phyloP scores from a whole-genome alignment of 2,113 vertebrate species.

The Myotis davidii region DNA sequence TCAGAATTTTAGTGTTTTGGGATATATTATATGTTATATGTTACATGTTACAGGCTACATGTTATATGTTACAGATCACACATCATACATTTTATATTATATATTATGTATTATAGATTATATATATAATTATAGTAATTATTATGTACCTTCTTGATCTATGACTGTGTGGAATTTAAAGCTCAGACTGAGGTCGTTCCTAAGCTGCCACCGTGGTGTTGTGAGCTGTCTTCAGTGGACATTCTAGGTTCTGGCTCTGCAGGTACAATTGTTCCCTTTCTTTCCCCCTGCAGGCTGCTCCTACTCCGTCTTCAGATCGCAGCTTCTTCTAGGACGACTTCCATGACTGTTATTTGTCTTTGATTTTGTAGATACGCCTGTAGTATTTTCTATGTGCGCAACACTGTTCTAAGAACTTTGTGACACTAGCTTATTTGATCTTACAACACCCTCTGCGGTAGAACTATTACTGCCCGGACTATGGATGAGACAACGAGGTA shows the following conservation, averaged over 20 bases:
- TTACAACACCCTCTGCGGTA: neutral
- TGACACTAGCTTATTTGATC: neutral
- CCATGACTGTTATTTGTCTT: neutral
- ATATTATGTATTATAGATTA: neutral
- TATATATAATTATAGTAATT: neutral
- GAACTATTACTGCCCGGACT: neutral
- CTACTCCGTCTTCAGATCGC: neutral
- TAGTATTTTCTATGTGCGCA: neutral
- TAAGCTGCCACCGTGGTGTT: neutral
- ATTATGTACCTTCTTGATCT: neutral
- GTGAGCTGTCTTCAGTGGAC: neutral
- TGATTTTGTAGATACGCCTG: neutral
- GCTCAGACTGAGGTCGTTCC: neutral
- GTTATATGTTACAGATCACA: no score
- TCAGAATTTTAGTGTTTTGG: conserved; percentile 18
- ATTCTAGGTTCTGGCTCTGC: neutral
- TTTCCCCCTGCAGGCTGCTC: neutral
- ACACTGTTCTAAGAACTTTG: neutral
- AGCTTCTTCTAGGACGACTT: neutral
- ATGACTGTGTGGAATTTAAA: neutral
- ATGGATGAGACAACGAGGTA: neutral
- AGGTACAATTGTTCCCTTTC: neutral
- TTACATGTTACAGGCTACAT: no score
- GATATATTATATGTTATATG: neutral
- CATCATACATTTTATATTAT: no score